Percentiles rank a stretch among this genome's conserved stretches.
Evolutionary conservation across 2,888 invertebrate genomes (phyloP).

Genomic region (Drosophila rubida): DNA sequence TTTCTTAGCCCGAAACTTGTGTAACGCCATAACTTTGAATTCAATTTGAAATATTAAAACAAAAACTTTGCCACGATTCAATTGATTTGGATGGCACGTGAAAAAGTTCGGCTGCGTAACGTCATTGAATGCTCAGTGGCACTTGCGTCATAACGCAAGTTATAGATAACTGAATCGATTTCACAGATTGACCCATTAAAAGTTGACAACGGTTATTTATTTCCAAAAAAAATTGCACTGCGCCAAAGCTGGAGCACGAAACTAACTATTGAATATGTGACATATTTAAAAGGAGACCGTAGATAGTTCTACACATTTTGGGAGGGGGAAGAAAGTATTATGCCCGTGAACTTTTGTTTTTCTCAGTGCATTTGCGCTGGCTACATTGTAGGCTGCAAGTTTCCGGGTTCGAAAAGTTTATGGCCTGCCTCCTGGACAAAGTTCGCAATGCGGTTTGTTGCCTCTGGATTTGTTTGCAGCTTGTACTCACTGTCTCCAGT

Average conservation of each 20-base stretch:
- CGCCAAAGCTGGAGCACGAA: too few relatives aligned
- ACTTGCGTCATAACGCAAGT: constrained; percentile 25
- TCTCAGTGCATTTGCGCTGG: constrained; percentile 22
- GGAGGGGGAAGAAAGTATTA: too few relatives aligned
- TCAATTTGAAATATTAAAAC: neutral
- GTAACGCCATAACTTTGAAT: neutral
- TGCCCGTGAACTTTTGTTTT: neutral
- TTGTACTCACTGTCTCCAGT: constrained; percentile 27
- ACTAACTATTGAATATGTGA: too few relatives aligned
- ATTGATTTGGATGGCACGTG: constrained; percentile 12
- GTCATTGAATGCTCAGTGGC: constrained; percentile 25
- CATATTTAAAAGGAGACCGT: too few relatives aligned
- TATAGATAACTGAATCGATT: constrained; percentile 22
- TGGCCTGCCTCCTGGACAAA: constrained; percentile 31
- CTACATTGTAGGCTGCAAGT: constrained; percentile 27
- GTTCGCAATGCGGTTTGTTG: constrained; percentile 42
- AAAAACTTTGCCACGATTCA: constrained; percentile 10
- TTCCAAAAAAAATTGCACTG: constrained; percentile 2
- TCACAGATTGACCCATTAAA: constrained; percentile 34
- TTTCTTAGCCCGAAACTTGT: neutral
- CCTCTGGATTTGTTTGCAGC: constrained; percentile 47
- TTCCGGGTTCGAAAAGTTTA: constrained; percentile 34
- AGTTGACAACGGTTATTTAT: constrained; percentile 25
- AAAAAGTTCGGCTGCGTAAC: constrained; percentile 11
- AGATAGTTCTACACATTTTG: too few relatives aligned